Conservation (phyloP, 1,140 invertebrate species). For the Drosophila pallidifrons region DNA sequence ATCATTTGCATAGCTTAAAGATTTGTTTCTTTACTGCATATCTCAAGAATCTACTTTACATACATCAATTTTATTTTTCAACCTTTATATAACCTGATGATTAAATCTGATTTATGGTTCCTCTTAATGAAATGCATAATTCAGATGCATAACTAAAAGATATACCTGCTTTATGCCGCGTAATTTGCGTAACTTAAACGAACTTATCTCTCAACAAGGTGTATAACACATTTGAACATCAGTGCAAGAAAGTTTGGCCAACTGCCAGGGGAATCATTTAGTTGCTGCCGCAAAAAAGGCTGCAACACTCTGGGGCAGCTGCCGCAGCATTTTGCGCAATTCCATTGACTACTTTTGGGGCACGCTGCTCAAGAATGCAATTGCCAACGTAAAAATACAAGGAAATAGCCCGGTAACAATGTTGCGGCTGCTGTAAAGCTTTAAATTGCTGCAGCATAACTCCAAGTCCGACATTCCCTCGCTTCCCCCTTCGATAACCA, state of each 20-base stretch:
- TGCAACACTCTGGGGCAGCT: slow-evolving; percentile 54
- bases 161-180: neutral
- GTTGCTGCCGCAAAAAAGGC: slow-evolving; percentile 30
- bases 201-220: slow-evolving; percentile 13
- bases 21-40: too few species aligned
- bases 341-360: slow-evolving; percentile 55
- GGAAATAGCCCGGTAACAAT: slow-evolving; percentile 28
- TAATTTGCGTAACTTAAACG: neutral
- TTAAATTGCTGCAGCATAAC: slow-evolving; percentile 49
- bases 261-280: slow-evolving; percentile 36
- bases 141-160: neutral
- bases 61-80: too few species aligned
- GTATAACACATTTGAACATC: slow-evolving; percentile 18
- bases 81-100: too few species aligned
- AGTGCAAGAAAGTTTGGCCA: slow-evolving; percentile 19
- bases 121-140: too few species aligned
- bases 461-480: neutral
- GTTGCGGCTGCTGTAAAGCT: slow-evolving; percentile 26
- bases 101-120: too few species aligned
- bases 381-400: slow-evolving; percentile 18
- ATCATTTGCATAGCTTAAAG: too few species aligned
- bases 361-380: slow-evolving; percentile 40
- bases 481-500: neutral
- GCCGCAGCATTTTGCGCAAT: slow-evolving; percentile 59
- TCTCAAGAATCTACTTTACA: too few species aligned